Conservation (phyloP, 2,113 vertebrate genomes). For the Myxocyprinus asiaticus region DNA sequence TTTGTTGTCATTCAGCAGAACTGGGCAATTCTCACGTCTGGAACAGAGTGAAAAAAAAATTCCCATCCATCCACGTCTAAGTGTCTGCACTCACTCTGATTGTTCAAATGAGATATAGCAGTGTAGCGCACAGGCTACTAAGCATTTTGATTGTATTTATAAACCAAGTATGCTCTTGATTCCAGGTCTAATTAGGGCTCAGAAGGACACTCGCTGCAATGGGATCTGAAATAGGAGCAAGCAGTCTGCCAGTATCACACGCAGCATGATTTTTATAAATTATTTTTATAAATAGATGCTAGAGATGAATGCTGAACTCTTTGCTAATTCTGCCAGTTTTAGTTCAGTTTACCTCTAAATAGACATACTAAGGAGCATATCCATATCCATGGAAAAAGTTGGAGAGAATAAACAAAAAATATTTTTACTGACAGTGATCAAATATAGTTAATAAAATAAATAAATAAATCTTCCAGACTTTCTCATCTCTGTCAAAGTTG, state of each 20-base stretch:
- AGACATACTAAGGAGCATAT: not conserved
- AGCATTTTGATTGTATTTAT: conserved; percentile 44
- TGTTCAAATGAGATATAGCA: conserved; percentile 33
- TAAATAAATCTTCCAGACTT: too few relatives aligned
- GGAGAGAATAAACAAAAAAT: conserved; percentile 3
- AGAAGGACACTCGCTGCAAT: conserved; percentile 30
- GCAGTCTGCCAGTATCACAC: conserved; percentile 37
- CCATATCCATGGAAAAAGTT: not conserved
- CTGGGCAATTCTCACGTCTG: conserved; percentile 54
- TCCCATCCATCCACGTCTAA: conserved; percentile 47
- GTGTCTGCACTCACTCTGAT: conserved; percentile 23
- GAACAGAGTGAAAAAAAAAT: conserved; percentile 22
- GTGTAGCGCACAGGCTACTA: conserved; percentile 12
- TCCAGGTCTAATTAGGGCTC: conserved; percentile 43
- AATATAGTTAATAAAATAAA: not conserved
- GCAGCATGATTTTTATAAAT: conserved; percentile 51
- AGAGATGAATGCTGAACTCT: conserved; percentile 32
- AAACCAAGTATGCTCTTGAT: conserved; percentile 39
- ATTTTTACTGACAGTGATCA: not conserved
- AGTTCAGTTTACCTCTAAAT: conserved; percentile 27
- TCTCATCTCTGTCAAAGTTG: too few relatives aligned
- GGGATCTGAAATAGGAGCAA: conserved; percentile 19
- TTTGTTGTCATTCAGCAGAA: conserved; percentile 62
- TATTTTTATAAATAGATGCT: conserved; percentile 50
- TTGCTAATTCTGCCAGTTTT: conserved; percentile 39